A percentile compares a stretch with the other conserved stretches of the same genome.
Conservation (phyloP, 2,797 vertebrate genomes). For the Antennarius maculatus region DNA sequence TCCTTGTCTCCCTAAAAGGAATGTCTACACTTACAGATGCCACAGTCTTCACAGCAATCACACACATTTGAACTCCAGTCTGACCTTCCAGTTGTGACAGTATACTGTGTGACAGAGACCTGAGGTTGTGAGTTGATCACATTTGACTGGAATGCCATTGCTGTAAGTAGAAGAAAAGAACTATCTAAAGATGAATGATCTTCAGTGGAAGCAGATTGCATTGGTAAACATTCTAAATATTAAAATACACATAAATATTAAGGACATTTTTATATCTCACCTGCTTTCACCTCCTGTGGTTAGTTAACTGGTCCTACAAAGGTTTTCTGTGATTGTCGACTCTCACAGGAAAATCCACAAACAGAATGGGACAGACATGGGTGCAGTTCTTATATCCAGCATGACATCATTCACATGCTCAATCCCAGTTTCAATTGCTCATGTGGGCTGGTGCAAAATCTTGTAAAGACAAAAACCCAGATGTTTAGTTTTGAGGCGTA, state of each 20-base stretch:
- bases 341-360: constrained; percentile 12
- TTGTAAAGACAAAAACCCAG: constrained; percentile 18
- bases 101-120: constrained; percentile 71
- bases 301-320: constrained; percentile 9
- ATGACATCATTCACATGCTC: constrained; percentile 43
- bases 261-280: constrained; percentile 27
- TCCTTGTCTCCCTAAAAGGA: background rate
- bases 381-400: constrained; percentile 61
- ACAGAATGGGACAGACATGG: constrained; percentile 14
- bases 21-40: constrained; percentile 77
- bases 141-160: constrained; percentile 78
- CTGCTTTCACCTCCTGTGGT: constrained; percentile 31
- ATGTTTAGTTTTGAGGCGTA: constrained; percentile 79
- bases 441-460: constrained; percentile 16
- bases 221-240: background rate
- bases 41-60: constrained; percentile 83
- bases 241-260: background rate
- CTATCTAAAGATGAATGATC: background rate
- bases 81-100: constrained; percentile 49
- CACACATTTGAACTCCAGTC: constrained; percentile 80
- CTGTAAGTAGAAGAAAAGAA: constrained; percentile 42
- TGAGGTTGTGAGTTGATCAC: constrained; percentile 79
- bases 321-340: constrained; percentile 2
- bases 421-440: constrained; percentile 32
- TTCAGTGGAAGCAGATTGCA: background rate